Evolutionary conservation across 2,113 vertebrate species (phyloP).

Genomic region (Ceuthmochares aereus): DNA sequence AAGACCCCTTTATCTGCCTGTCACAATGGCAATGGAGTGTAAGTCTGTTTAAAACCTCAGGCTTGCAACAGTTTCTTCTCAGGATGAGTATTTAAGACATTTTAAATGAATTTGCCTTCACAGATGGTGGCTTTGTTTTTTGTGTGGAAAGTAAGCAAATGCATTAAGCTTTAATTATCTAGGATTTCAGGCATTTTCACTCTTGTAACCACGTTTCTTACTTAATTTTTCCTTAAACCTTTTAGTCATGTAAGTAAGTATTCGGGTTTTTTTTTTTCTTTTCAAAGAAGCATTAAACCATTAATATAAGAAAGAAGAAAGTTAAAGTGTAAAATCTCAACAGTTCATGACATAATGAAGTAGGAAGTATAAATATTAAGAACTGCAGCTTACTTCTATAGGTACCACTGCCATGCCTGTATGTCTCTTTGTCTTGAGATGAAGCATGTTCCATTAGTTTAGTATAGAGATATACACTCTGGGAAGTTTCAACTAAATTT

Average conservation of each 20-base stretch:
- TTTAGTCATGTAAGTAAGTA: not conserved
- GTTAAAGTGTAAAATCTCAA: not conserved
- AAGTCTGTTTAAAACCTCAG: no score
- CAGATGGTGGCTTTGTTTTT: not conserved
- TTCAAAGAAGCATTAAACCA: not conserved
- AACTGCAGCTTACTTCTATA: fast-evolving
- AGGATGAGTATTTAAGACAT: no score
- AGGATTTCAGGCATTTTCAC: not conserved
- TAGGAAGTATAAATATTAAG: not conserved
- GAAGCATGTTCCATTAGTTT: not conserved
- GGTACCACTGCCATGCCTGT: not conserved
- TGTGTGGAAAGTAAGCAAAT: not conserved
- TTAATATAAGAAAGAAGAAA: not conserved
- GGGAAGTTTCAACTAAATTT: not conserved
- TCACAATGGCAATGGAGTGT: no score
- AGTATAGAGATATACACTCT: not conserved
- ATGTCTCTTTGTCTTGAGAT: not conserved
- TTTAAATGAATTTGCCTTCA: no score
- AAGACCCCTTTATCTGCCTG: no score
- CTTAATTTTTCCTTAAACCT: not conserved
- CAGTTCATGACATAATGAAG: not conserved
- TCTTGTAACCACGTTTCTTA: not conserved
- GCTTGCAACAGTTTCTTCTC: no score
- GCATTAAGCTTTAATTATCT: not conserved
- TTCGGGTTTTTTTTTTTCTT: not conserved